Conservation (phyloP, 2,797 vertebrate species). For the Macropus fuliginosus region DNA sequence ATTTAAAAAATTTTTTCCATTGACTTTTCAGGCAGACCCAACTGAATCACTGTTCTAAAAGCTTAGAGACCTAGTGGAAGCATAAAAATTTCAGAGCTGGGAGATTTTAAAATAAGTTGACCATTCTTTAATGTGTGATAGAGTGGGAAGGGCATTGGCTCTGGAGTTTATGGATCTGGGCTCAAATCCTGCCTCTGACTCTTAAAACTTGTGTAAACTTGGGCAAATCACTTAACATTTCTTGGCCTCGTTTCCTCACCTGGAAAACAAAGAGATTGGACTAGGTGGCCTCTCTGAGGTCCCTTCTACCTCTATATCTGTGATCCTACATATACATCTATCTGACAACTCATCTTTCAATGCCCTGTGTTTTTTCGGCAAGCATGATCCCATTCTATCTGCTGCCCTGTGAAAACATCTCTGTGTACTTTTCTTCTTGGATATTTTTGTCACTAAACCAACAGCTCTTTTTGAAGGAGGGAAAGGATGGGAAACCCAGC, state of each 20-base stretch:
- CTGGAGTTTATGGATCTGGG: background rate
- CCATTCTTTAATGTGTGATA: background rate
- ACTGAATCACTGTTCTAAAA: constrained; percentile 69
- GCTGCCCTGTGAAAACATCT: background rate
- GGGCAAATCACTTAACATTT: background rate
- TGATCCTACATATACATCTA: background rate
- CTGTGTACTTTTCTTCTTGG: background rate
- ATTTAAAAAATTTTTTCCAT: constrained; percentile 17
- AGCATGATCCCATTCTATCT: background rate
- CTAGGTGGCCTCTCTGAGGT: background rate
- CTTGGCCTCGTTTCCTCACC: background rate
- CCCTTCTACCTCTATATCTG: background rate
- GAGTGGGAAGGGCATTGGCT: background rate
- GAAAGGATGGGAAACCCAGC: background rate
- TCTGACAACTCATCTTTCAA: background rate
- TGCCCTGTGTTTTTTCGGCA: background rate
- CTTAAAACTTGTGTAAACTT: background rate
- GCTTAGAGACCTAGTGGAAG: constrained; percentile 50
- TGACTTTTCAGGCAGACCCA: constrained; percentile 55
- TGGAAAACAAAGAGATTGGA: background rate
- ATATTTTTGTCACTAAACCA: background rate
- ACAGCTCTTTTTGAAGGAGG: background rate
- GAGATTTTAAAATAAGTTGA: constrained; percentile 49
- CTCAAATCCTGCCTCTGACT: background rate
- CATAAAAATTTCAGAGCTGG: constrained; percentile 40